phyloP scores from a whole-genome alignment of 2,888 invertebrate genomes.

The Sarcophaga variegata region DNA sequence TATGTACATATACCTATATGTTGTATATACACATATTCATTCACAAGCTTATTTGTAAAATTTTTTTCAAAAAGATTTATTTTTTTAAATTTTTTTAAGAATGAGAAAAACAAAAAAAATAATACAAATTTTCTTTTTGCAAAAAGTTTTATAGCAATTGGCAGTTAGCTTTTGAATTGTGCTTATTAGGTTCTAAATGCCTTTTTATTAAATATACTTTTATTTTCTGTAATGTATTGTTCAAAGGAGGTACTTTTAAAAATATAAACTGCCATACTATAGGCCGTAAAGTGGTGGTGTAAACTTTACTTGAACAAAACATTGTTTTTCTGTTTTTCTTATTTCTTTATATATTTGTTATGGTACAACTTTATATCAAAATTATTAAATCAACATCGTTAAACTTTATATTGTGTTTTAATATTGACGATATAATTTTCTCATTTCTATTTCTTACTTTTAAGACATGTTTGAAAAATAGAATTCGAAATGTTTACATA shows the following conservation, averaged over 20 bases:
- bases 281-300: too few relatives aligned
- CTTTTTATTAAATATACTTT: constrained; percentile 24
- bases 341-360: too few relatives aligned
- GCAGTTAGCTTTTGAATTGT: constrained; percentile 35
- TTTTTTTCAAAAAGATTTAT: constrained; percentile 32
- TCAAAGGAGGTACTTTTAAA: background rate
- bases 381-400: too few relatives aligned
- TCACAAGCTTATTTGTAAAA: constrained; percentile 32
- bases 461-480: too few relatives aligned
- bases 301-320: too few relatives aligned
- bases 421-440: too few relatives aligned
- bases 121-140: constrained; percentile 16
- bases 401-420: too few relatives aligned
- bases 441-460: too few relatives aligned
- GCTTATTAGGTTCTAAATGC: constrained; percentile 40
- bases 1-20: background rate
- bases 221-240: constrained; percentile 3
- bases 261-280: too few relatives aligned
- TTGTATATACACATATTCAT: background rate
- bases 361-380: too few relatives aligned
- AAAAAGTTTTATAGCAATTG: constrained; percentile 38
- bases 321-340: too few relatives aligned
- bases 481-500: too few relatives aligned
- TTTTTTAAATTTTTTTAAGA: constrained; percentile 16
- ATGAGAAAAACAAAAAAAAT: background rate